Base-by-base conservation (phyloP, 2,797 vertebrate species). In the Ataeniobius toweri region DNA sequence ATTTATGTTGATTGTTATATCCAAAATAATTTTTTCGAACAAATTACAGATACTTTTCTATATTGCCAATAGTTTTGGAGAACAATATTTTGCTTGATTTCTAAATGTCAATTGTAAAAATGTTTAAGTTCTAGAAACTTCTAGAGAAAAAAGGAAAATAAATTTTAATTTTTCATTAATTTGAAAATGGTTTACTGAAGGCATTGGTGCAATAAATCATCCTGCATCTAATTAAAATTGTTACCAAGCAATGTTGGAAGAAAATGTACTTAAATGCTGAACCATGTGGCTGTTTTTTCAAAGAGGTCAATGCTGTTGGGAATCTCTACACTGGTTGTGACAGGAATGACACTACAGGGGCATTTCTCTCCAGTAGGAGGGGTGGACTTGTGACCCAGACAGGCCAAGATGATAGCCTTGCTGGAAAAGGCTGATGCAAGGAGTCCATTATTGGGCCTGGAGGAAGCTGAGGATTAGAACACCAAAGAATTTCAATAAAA, bases 401-500 rank as follows among this genome's bases (percentile, higher is more conserved):
- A 71, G 80, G 90, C 89, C 91, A 88, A 89, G 91, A 94, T 87
- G 91, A 93, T 92, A 89, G 92, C 91, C 92, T 72, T 72, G 85
- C 95, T 96, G 95, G 94, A 96, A 96, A 96, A 95, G 95, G 94
- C 95, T 94, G 93, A 94, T 90, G 92, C 92, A 89, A 91, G 92
- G 94, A 96, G 94, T 95, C 94, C 93, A 96, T 96, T 96, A 96
- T 96, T 96, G 92, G 90, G 88, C 93, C 90, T 85, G 93, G 95
- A 96, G 96, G 96, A 96, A 96, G 95, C 95, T 90, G 94, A 94
- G 95, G 96, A 96, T 96, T 96, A 96, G 94, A 94, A 95, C 94
- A 94, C 94, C 94, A 96, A 96, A 96, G 95, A 96, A 95, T 95
- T 95, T 95, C 94, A 96, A 96, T 96, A 96, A 96, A 96, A 96